Percentiles rank a stretch among this genome's conserved stretches.
Conservation (phyloP, 2,113 vertebrate species). For the Talpa occidentalis region DNA sequence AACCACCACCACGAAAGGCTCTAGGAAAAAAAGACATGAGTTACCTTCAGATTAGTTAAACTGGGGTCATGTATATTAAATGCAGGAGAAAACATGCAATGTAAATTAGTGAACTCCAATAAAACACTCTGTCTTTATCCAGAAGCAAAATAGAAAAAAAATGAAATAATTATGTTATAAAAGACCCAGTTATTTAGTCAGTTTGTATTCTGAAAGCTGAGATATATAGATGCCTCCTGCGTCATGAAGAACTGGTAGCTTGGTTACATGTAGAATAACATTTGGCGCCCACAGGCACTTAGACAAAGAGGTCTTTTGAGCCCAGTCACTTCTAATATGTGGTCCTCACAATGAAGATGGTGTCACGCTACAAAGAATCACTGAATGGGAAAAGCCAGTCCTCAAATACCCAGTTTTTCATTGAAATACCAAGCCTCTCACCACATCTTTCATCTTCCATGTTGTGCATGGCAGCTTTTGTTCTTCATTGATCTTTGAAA, state of each 20-base stretch:
- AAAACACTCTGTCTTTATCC: not conserved
- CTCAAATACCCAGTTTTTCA: conserved; percentile 51
- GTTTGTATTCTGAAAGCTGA: not conserved
- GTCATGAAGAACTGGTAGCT: not conserved
- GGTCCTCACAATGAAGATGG: not conserved
- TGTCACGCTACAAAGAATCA: not conserved
- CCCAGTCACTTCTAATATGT: not conserved
- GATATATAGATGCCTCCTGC: rapidly evolving
- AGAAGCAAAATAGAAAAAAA: not conserved
- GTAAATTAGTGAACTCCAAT: not conserved
- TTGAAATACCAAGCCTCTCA: conserved; percentile 71
- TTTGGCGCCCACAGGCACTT: not conserved
- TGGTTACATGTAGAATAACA: not conserved
- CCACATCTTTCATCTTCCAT: conserved; percentile 61
- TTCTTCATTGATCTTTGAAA: conserved; percentile 76
- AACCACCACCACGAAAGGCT: not conserved
- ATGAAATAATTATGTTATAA: not conserved
- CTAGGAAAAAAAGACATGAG: not conserved
- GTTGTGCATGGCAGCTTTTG: conserved; percentile 74
- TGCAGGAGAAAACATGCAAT: not conserved
- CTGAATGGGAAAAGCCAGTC: not conserved
- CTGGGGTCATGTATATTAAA: not conserved
- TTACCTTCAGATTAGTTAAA: not conserved
- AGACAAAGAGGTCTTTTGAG: not conserved
- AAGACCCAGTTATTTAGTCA: not conserved